These are phyloP conservation scores for Anableps anableps DNA, from an alignment of 2,797 vertebrate species.

Conservation along the genomic window DNA sequence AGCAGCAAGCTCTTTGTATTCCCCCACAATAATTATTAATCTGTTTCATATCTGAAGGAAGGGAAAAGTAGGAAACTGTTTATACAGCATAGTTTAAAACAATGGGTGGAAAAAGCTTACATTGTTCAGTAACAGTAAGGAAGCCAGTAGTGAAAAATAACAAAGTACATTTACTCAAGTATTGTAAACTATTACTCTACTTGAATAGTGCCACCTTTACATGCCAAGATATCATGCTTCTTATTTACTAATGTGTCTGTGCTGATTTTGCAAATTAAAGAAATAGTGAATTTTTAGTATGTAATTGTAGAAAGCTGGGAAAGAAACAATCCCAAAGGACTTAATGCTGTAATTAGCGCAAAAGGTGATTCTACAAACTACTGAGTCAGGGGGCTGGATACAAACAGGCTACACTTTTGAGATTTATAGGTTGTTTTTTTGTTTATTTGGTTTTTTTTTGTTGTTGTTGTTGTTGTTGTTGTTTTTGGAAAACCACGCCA, in stretches of 20 bases:
- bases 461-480: too few relatives aligned
- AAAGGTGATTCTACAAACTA: neutral
- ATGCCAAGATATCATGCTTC: neutral
- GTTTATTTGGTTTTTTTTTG: neutral
- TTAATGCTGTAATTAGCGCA: neutral
- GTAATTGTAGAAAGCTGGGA: neutral
- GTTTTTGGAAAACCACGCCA: neutral
- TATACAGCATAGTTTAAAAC: neutral
- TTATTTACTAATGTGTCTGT: neutral
- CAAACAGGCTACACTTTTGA: too few relatives aligned
- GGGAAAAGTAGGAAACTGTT: neutral
- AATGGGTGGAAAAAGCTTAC: slow-evolving; percentile 1
- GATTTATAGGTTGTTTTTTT: too few relatives aligned
- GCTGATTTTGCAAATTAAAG: neutral
- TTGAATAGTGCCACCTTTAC: neutral
- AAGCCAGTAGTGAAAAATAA: neutral
- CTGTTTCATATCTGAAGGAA: slow-evolving; percentile 16
- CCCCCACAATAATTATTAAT: slow-evolving; percentile 5
- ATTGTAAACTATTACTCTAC: too few relatives aligned
- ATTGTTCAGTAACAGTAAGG: neutral
- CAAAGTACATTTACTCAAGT: neutral
- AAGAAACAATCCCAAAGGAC: neutral
- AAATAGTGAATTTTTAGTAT: neutral
- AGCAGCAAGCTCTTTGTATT: slow-evolving; percentile 9
- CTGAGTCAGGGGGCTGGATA: neutral